phyloP scores from a whole-genome alignment of 2,797 vertebrate species.

The Enteromius unitaeniatus region DNA sequence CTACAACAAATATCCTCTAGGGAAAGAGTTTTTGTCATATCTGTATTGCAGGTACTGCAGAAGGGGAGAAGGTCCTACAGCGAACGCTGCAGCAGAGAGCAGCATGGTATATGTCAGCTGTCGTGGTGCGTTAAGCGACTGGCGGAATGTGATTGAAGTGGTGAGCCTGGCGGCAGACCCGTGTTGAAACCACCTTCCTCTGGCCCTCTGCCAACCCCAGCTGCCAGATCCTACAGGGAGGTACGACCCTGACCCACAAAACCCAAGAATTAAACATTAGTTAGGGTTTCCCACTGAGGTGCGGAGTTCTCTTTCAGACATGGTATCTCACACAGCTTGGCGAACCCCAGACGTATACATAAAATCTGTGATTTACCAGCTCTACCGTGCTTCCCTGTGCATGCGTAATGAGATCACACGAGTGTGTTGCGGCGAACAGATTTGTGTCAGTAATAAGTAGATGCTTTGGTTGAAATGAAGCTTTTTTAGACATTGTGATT shows the following conservation, averaged over 20 bases:
- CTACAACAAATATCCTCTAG: background rate
- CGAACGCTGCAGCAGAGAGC: constrained; percentile 16
- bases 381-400: background rate
- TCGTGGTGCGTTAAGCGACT: constrained; percentile 73
- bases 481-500: background rate
- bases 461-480: background rate
- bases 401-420: constrained; percentile 26
- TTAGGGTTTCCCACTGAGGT: constrained; percentile 66
- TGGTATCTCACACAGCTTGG: constrained; percentile 48
- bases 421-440: background rate
- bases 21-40: constrained; percentile 1
- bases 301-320: constrained; percentile 68
- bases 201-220: constrained; percentile 71
- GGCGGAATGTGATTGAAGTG: constrained; percentile 80
- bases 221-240: constrained; percentile 64
- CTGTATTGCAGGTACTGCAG: constrained; percentile 15
- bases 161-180: constrained; percentile 67
- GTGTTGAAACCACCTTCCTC: constrained; percentile 63
- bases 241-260: constrained; percentile 69
- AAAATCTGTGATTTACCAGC: constrained; percentile 25
- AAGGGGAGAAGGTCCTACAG: background rate
- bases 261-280: constrained; percentile 61
- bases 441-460: constrained; percentile 3
- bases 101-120: constrained; percentile 73
- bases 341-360: constrained; percentile 13